Evolutionary conservation across 2,797 vertebrate species (phyloP), one percentile per base, ranked within the genome.

Genomic region (Propithecus deckenii): DNA sequence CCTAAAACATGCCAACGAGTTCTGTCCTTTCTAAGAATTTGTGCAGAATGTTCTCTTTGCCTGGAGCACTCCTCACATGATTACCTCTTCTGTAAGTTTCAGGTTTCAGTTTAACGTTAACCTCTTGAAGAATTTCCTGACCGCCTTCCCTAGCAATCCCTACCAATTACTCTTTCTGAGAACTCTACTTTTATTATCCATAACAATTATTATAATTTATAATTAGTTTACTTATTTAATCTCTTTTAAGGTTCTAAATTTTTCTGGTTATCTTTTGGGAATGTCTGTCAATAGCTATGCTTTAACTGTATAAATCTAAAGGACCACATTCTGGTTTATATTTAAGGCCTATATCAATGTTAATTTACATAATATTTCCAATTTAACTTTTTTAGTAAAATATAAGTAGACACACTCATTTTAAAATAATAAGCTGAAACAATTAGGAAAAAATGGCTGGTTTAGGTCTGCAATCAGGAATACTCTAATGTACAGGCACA

Each of bases 341-440:
- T 41, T 46, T 81, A 78, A 93, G 86, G 86, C 59, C 52, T 63
- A 15, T 41, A 78, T 75, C 76, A 85, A 85, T 63, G 80, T 48
- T 76, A 75, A 89, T 18, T 74, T 81, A 93, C 12, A 46, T 6
- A 43, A 14, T 50, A 89, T 52, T 89, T 75, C 28, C 30, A 20
- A 50, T 79, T 86, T 94, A 87, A 75, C 17, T 75, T 79, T 86
- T 87, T 76, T 30, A 86, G 43, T 87, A 86, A 95, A 93, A 90
- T 48, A 67, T 46, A 46, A 28, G 8, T 4, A 72, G 32, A 10
- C 14, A 86, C 46, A 75, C 2, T 61, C 10, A 85, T 59, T 85
- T 85, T 63, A 86, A 69, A 69, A 88, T 94, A 91, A 35, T 55
- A 85, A 84, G 46, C 63, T 85, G 22, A 81, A 86, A 95, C 8